A percentile compares a stretch with the other conserved stretches of the same genome.
Conservation (phyloP, 2,888 invertebrate species). For the Caenorhabditis sp. region DNA sequence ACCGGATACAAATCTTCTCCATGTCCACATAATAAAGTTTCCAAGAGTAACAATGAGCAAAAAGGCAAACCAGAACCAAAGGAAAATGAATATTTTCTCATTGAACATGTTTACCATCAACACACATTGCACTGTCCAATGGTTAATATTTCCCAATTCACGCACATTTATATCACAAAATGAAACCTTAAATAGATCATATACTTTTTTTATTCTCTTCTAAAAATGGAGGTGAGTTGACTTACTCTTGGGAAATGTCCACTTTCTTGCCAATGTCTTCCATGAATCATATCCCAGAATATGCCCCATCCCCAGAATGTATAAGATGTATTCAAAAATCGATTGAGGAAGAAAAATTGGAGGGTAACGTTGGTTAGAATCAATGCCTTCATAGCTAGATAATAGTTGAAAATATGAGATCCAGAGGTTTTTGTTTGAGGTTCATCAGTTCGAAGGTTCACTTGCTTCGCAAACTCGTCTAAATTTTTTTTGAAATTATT, state of each 20-base stretch:
- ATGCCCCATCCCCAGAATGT: slow-evolving; percentile 71
- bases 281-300: slow-evolving; percentile 66
- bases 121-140: slow-evolving; percentile 69
- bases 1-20: slow-evolving; percentile 33
- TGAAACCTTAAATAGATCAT: too few species aligned
- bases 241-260: slow-evolving; percentile 69
- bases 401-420: slow-evolving; percentile 45
- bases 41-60: slow-evolving; percentile 54
- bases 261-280: slow-evolving; percentile 69
- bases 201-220: too few species aligned
- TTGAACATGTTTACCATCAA: slow-evolving; percentile 71
- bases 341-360: slow-evolving; percentile 59
- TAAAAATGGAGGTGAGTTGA: neutral
- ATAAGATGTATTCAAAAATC: slow-evolving; percentile 54
- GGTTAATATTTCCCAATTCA: slow-evolving; percentile 60
- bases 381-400: slow-evolving; percentile 52
- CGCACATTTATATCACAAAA: slow-evolving; percentile 68
- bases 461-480: neutral
- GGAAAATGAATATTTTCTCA: slow-evolving; percentile 70
- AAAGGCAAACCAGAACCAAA: slow-evolving; percentile 69
- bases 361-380: slow-evolving; percentile 45
- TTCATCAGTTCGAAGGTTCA: neutral
- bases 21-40: slow-evolving; percentile 59
- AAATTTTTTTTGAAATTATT: too few species aligned
- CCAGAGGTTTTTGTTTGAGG: neutral